These are phyloP conservation scores for Lycia hirtaria DNA, from an alignment of 2,888 invertebrate species.

Conservation along the genomic window DNA sequence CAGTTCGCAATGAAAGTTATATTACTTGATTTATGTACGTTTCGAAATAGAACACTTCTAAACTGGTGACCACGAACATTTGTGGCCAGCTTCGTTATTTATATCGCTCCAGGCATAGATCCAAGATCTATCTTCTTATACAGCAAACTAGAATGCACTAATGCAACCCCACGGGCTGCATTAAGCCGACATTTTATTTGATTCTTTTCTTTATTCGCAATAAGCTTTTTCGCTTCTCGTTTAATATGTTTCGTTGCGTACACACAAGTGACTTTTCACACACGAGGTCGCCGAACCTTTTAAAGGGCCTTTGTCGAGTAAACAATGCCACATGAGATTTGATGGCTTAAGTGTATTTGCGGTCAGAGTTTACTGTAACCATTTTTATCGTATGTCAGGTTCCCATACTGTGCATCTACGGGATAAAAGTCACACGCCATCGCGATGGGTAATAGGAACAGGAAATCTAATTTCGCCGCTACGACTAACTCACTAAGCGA, in stretches of 20 bases:
- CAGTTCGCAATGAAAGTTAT: conserved; percentile 76
- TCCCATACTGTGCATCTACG: conserved; percentile 36
- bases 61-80: conserved; percentile 80
- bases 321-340: conserved; percentile 61
- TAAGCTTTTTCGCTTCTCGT: conserved; percentile 55
- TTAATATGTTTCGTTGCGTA: conserved; percentile 45
- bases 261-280: conserved; percentile 57
- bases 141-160: conserved; percentile 72
- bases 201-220: conserved; percentile 59
- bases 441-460: conserved; percentile 53
- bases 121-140: conserved; percentile 77
- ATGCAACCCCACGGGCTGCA: conserved; percentile 65
- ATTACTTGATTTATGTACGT: conserved; percentile 81
- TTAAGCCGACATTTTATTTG: conserved; percentile 65
- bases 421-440: conserved; percentile 42
- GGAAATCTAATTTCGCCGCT: conserved; percentile 64
- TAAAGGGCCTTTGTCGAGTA: conserved; percentile 64
- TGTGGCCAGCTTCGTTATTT: conserved; percentile 73
- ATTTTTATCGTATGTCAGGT: conserved; percentile 41
- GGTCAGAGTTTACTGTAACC: conserved; percentile 55
- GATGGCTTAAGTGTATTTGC: conserved; percentile 57
- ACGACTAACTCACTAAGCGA: conserved; percentile 54
- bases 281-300: conserved; percentile 67
- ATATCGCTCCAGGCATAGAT: conserved; percentile 73
- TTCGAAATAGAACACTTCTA: conserved; percentile 80